phyloP scores from a whole-genome alignment of 2,888 invertebrate species.

The Plebejus anna region DNA sequence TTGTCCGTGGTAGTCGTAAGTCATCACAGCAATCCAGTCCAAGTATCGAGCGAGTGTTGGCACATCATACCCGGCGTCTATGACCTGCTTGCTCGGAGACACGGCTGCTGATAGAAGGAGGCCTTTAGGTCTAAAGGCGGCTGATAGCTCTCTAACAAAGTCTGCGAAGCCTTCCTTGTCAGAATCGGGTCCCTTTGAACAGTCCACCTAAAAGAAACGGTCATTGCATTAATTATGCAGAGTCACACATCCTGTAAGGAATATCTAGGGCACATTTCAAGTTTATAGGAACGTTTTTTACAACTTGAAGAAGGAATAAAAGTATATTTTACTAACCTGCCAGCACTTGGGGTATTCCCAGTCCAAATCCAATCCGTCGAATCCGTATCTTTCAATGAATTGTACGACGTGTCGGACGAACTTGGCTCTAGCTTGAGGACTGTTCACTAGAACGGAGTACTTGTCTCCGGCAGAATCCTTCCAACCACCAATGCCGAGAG shows the following conservation, averaged over 20 bases:
- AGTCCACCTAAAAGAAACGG: slow-evolving; percentile 84
- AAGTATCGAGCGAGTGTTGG: slow-evolving; percentile 85
- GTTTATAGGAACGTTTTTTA: no score
- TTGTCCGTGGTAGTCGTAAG: slow-evolving; percentile 94
- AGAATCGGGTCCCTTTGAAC: slow-evolving; percentile 89
- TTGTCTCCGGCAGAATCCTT: slow-evolving; percentile 95
- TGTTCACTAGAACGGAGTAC: slow-evolving; percentile 91
- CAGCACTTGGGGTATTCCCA: slow-evolving; percentile 97
- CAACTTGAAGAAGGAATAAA: no score
- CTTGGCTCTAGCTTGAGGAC: slow-evolving; percentile 83
- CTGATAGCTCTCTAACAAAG: slow-evolving; percentile 85
- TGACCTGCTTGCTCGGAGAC: slow-evolving; percentile 92
- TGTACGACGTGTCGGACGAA: slow-evolving; percentile 87
- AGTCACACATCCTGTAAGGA: no score
- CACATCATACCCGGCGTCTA: slow-evolving; percentile 92
- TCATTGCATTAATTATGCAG: not conserved
- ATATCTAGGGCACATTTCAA: no score
- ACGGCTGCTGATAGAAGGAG: slow-evolving; percentile 90
- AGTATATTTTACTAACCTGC: slow-evolving; percentile 77
- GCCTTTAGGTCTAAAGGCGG: slow-evolving; percentile 82
- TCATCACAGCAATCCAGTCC: slow-evolving; percentile 96
- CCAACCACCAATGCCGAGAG: slow-evolving; percentile 96
- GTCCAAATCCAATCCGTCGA: slow-evolving; percentile 96
- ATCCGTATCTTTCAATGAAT: slow-evolving; percentile 89
- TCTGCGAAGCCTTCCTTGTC: slow-evolving; percentile 90